These are phyloP conservation scores for Drosophila affinis DNA, from an alignment of 2,888 invertebrate species.

Conservation along the genomic window DNA sequence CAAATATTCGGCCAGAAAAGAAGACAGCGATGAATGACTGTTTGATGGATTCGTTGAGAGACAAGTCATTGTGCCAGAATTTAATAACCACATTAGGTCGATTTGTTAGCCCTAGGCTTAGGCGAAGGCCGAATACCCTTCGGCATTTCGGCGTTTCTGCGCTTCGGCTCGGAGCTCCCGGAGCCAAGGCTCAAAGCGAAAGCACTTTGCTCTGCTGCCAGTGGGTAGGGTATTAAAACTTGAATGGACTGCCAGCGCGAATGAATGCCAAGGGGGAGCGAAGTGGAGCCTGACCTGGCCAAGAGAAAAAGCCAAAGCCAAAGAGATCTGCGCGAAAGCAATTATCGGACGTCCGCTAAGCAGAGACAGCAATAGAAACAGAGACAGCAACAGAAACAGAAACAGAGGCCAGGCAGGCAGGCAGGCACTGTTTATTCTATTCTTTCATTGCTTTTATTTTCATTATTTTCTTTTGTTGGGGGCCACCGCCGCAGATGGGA, in stretches of 20 bases:
- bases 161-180: neutral
- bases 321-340: conserved; percentile 48
- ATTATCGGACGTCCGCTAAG: conserved; percentile 62
- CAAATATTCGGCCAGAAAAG: conserved; percentile 6
- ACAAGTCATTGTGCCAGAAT: conserved; percentile 35
- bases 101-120: neutral
- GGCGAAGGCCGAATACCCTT: conserved; percentile 18
- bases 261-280: neutral
- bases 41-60: conserved; percentile 56
- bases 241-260: conserved; percentile 9
- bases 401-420: conserved; percentile 4
- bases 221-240: conserved; percentile 11
- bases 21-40: conserved; percentile 39
- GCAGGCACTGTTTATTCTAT: conserved; percentile 41
- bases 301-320: conserved; percentile 1
- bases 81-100: conserved; percentile 21
- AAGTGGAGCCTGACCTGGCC: conserved; percentile 34
- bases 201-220: neutral
- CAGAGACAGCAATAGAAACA: conserved; percentile 4
- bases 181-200: neutral
- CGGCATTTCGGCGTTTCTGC: neutral
- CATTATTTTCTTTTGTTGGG: conserved; percentile 26
- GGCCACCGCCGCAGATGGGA: neutral
- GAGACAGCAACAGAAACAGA: conserved; percentile 15
- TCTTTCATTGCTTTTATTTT: conserved; percentile 40